Evolutionary conservation across 2,113 vertebrate species (phyloP).

Genomic region (Centropus bengalensis): DNA sequence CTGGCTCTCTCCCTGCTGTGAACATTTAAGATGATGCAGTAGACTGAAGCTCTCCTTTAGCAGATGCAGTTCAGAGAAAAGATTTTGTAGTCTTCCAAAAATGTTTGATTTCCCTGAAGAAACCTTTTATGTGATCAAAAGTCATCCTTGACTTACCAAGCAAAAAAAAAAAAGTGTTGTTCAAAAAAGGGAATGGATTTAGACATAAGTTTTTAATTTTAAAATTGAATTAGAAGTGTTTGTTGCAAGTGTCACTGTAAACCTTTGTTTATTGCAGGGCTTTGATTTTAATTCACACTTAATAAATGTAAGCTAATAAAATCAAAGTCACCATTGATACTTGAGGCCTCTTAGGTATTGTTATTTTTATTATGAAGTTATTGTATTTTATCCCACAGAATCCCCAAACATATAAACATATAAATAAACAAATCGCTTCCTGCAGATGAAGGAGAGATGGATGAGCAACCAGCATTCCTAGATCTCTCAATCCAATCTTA

Average conservation of each 20-base stretch:
- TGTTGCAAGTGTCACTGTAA: neutral
- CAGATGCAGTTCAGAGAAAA: neutral
- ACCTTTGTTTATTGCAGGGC: neutral
- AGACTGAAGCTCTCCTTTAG: neutral
- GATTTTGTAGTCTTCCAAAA: neutral
- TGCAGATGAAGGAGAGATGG: neutral
- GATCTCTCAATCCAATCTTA: neutral
- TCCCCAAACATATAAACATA: neutral
- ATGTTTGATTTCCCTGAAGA: constrained; percentile 39
- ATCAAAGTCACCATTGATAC: neutral
- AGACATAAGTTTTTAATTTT: neutral
- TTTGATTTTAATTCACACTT: neutral
- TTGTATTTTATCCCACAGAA: neutral
- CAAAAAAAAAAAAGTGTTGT: neutral
- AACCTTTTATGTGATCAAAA: neutral
- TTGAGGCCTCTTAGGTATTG: neutral
- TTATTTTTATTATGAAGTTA: neutral
- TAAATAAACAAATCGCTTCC: neutral
- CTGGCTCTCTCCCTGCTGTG: constrained; percentile 38
- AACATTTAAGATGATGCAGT: neutral
- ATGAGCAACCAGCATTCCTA: neutral
- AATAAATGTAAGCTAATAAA: neutral
- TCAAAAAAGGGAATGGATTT: neutral
- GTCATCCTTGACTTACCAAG: neutral
- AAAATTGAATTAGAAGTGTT: neutral